Conservation (phyloP, 2,113 vertebrate genomes). For the Paramormyrops kingsleyae region DNA sequence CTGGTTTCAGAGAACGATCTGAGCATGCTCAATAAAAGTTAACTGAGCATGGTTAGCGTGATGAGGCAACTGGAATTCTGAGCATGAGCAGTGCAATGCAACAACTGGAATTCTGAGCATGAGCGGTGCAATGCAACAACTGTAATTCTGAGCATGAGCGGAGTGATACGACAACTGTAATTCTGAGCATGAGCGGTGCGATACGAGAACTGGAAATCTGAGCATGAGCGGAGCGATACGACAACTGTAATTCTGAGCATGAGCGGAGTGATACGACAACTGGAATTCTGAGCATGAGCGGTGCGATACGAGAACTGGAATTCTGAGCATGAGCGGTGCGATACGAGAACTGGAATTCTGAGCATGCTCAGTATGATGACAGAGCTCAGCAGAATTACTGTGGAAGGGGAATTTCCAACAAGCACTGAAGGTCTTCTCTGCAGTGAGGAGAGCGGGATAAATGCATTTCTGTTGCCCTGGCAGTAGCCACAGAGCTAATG, state of each 20-base stretch:
- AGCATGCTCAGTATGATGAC: neutral
- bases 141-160: neutral
- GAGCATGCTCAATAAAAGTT: neutral
- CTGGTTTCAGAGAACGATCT: neutral
- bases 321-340: neutral
- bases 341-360: neutral
- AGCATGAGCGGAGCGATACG: neutral
- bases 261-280: neutral
- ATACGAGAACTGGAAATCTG: neutral
- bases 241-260: too few species aligned
- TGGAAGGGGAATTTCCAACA: neutral
- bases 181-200: neutral
- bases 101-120: neutral
- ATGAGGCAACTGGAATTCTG: neutral
- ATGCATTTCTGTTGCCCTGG: slow-evolving; percentile 4
- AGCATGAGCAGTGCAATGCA: too few species aligned
- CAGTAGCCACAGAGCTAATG: neutral
- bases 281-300: neutral
- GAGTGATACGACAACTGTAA: too few species aligned
- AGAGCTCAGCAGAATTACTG: neutral
- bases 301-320: neutral
- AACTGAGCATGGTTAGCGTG: neutral
- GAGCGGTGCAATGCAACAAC: rapidly evolving
- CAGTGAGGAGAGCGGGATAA: neutral
- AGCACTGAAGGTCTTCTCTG: neutral